Base-by-base conservation (phyloP, 2,113 vertebrate genomes). In the Seriola rivoliana region DNA sequence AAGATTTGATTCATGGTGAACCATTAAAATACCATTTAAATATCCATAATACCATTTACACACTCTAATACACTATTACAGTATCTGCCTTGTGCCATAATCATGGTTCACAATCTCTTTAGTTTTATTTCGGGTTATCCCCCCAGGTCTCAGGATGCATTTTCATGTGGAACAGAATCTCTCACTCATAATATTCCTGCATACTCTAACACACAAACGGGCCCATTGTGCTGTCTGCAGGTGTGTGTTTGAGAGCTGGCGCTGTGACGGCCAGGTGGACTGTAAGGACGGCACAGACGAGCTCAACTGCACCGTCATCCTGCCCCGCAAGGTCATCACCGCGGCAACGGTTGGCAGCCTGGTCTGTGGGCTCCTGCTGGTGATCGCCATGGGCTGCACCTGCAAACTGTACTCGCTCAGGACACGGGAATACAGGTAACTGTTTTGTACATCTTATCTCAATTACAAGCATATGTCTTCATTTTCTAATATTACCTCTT, bases 211-310 rank as follows among this genome's bases (percentile, higher is more conserved):
- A 57, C 48, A 82, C 76, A 83, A 48, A 1, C 13, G 11, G 11
- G 4, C 69, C 34, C 55, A 1, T 84, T 78, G 71, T 89, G 23
- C 62, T 9, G 7, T 60, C 38, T 55, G 55, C 91, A 97, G 97
- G 91, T 98, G 97, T 48, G 95, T 98, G 66, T 97, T 97, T 52
- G 97, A 98, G 93, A 97, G 96, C 3, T 98, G 97, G 97, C 96
- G 96, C 42, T 98, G 97, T 3, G 97, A 98, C 0, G 96, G 97
- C 19, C 97, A 98, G 91, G 93, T 96, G 3, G 97, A 97, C 90
- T 98, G 97, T 19, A 95, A 96, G 0, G 97, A 98, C 0, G 95
- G 95, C 21, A 97, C 96, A 0, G 97, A 97, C 23, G 97, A 98
- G 84, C 92, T 96, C 75, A 96, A 96, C 89, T 98, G 97, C 88